Conservation (phyloP, 2,888 invertebrate genomes). For the Subacronicta megacephala region DNA sequence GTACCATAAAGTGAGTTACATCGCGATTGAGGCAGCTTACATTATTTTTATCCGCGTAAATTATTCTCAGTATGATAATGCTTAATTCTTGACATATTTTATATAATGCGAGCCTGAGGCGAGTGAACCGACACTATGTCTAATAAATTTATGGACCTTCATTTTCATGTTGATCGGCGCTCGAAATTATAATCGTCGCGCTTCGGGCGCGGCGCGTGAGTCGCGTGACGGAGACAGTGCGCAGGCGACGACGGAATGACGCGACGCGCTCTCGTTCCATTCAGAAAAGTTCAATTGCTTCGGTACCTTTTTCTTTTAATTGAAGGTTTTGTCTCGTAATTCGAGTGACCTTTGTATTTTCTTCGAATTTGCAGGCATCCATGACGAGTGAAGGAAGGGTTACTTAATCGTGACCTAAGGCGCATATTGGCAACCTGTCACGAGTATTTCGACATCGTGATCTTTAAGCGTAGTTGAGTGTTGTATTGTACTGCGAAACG, state of each 20-base stretch:
- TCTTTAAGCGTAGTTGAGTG: conserved; percentile 35
- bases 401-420: conserved; percentile 32
- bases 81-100: conserved; percentile 89
- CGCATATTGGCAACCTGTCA: conserved; percentile 37
- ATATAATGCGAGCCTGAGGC: conserved; percentile 87
- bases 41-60: conserved; percentile 75
- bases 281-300: conserved; percentile 18
- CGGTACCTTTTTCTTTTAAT: conserved; percentile 17
- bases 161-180: conserved; percentile 89
- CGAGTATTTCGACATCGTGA: conserved; percentile 27
- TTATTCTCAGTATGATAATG: conserved; percentile 85
- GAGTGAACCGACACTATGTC: conserved; percentile 87
- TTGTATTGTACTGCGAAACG: conserved; percentile 15
- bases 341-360: conserved; percentile 39
- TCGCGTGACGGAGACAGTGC: conserved; percentile 65
- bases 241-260: conserved; percentile 43
- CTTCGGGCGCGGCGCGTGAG: conserved; percentile 81
- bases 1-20: conserved; percentile 32
- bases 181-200: conserved; percentile 88
- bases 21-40: conserved; percentile 44
- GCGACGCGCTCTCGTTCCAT: conserved; percentile 21
- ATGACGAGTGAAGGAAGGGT: conserved; percentile 30
- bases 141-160: conserved; percentile 89
- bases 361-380: conserved; percentile 22
- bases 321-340: conserved; percentile 27